Base-by-base conservation (phyloP, 2,797 vertebrate species). In the Cossypha niveicapilla region DNA sequence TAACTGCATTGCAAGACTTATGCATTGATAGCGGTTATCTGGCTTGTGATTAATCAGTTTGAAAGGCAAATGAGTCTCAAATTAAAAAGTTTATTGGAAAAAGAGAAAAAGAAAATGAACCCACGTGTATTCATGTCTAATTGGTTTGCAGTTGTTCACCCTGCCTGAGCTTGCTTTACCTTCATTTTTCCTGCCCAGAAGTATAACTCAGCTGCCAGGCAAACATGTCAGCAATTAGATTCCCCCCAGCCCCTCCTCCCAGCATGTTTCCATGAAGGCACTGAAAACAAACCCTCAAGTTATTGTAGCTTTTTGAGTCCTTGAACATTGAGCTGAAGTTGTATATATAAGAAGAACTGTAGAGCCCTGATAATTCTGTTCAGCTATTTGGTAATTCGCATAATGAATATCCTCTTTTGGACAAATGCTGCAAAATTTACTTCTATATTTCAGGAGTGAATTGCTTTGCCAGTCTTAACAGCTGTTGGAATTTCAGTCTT, bases 401-500 rank as follows among this genome's bases (percentile, higher is more conserved):
- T 27, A 60, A 28, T 82, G 83, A 77, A 57, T 87, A 61, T 6
- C 56, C 73, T 86, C 37, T 80, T 93, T 68, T 61, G 39, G 65
- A 60, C 16, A 60, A 92, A 2, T 37, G 14, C 66, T 83, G 78
- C 30, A 72, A 79, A 87, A 71, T 73, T 76, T 66, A 42, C 53
- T 82, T 91, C 37, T 13, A 7, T 83, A 19, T 68, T 93, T 86
- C 72, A 62, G 65, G 32, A 91, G 32, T 23, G 47, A 95, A 77
- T 77, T 91, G 54, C 76, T 90, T 89, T 85, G 88, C 72, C n/a
- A 45, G 44, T 92, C 67, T 81, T 76, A 72, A 80, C 91, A 93
- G 83, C 94, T 92, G 77, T 79, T 92, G 88, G 82, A 87, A 90
- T 96, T 81, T 90, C 51, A 83, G 56, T 65, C 81, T 95, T 91